Evolutionary conservation across 1,140 invertebrate genomes (phyloP), one percentile per base, ranked within the genome.

Genomic region (Drosophila eugracilis): DNA sequence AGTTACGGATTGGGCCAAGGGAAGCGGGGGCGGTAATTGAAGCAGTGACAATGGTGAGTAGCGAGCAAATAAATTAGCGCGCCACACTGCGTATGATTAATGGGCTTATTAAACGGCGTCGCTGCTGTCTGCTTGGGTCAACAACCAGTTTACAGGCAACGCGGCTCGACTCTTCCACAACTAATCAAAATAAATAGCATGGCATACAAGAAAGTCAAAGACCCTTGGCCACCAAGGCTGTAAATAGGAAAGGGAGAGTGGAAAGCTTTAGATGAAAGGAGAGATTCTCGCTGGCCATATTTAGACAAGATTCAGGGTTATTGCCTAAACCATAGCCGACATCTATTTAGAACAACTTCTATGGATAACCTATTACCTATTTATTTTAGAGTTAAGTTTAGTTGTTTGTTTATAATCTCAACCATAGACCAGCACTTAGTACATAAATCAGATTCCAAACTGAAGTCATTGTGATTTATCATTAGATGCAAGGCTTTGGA

Each of bases 31-130:
- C 47, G 47, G 70, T 76, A 80, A 76, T 84, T 85, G 76, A 79
- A 53, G 81, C 66, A 41, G 26, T 45, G 69, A 60, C 69, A 72
- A 60, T 62, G 79, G 60, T 42, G 67, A 84, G 75, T 53, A 54
- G 71, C 54, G 60, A 65, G 24, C 45, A 86, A 80, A 86, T 86
- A 84, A 86, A 80, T 84, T 80, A 84, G 77, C 67, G 77, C 59
- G 71, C 80, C 78, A 86, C 81, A 62, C 60, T 24, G 77, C 80
- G 81, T 86, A 80, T 86, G 81, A 86, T 85, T 85, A 80, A 85
- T 86, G 79, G 65, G 78, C 75, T 83, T 84, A 78, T 78, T 70
- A 63, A 84, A 59, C 66, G 66, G 49, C 30, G 49, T 55, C 28
- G 32, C 36, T 21, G 44, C 36, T 30, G 44, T 65, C 42, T 42